Conservation (phyloP, 2,888 invertebrate species). For the Aethes cnicana region DNA sequence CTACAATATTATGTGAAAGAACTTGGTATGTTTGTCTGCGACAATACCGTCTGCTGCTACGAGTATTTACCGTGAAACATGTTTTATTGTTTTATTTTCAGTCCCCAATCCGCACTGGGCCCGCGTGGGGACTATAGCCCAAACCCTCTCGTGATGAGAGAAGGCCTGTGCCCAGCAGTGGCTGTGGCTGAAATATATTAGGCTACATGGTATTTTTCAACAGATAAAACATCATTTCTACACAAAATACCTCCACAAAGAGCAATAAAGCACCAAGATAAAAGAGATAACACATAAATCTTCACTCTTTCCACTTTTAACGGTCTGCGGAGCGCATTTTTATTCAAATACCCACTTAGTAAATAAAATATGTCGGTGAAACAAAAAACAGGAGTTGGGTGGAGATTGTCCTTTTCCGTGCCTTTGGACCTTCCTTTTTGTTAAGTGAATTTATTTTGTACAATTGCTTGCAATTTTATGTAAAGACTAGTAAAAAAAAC, state of each 20-base stretch:
- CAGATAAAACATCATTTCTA: neutral
- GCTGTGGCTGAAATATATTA: too few species aligned
- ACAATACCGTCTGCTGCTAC: too few species aligned
- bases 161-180: too few species aligned
- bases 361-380: slow-evolving; percentile 78
- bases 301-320: slow-evolving; percentile 54
- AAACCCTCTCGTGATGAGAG: too few species aligned
- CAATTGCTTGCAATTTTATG: slow-evolving; percentile 1
- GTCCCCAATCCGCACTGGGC: too few species aligned
- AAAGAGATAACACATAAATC: slow-evolving; percentile 24
- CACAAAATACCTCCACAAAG: slow-evolving; percentile 11
- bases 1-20: too few species aligned
- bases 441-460: slow-evolving; percentile 23
- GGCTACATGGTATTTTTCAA: too few species aligned
- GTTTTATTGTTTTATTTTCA: too few species aligned
- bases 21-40: too few species aligned
- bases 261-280: slow-evolving; percentile 3
- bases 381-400: slow-evolving; percentile 73
- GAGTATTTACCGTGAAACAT: too few species aligned
- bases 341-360: slow-evolving; percentile 81
- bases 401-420: slow-evolving; percentile 61
- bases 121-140: too few species aligned
- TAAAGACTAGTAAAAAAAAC: neutral
- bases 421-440: slow-evolving; percentile 40
- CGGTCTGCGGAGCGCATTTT: slow-evolving; percentile 67